Evolutionary conservation across 2,888 invertebrate species (phyloP).

Genomic region (Anthrax anthrax): DNA sequence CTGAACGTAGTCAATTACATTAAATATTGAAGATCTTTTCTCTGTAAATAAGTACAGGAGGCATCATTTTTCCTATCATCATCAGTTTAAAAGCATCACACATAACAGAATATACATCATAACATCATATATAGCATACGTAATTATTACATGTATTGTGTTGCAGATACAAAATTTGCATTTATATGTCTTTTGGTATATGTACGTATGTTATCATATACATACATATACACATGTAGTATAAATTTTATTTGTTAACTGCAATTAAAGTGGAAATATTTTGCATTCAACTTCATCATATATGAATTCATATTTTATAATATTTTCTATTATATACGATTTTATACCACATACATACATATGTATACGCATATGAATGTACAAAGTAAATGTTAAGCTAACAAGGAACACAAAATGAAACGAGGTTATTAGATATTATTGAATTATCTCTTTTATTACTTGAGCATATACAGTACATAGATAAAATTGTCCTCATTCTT

Average conservation of each 20-base stretch:
- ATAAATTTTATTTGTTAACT: neutral
- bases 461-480: neutral
- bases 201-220: neutral
- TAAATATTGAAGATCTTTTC: neutral
- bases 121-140: too few species aligned
- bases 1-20: neutral
- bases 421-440: neutral
- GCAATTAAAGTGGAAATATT: neutral
- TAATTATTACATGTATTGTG: too few species aligned
- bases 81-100: too few species aligned
- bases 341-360: too few species aligned
- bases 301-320: too few species aligned
- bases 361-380: too few species aligned
- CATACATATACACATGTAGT: neutral
- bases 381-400: neutral
- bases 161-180: too few species aligned
- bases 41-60: neutral
- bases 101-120: too few species aligned
- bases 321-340: too few species aligned
- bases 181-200: neutral
- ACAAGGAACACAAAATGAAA: neutral
- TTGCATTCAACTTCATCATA: neutral
- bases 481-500: neutral
- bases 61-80: too few species aligned
- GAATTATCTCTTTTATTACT: neutral